phyloP scores from a whole-genome alignment of 2,797 vertebrate species.

The Eurystomus glaucurus region DNA sequence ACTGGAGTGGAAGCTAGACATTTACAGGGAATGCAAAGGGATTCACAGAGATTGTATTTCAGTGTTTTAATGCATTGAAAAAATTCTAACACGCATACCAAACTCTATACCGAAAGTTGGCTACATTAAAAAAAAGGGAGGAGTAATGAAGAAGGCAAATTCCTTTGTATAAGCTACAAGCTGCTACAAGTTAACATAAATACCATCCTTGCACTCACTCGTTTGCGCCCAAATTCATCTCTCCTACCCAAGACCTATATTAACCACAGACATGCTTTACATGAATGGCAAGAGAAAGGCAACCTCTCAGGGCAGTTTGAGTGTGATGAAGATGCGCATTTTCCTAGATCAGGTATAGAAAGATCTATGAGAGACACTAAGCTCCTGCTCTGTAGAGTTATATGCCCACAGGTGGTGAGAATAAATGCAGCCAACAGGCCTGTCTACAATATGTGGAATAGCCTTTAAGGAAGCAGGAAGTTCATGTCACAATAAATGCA shows the following conservation, averaged over 20 bases:
- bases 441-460: neutral
- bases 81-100: neutral
- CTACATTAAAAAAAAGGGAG: neutral
- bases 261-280: neutral
- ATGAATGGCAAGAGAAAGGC: neutral
- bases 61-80: neutral
- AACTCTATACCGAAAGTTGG: neutral
- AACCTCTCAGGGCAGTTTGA: rapidly evolving
- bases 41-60: slow-evolving; percentile 31
- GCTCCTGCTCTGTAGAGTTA: neutral
- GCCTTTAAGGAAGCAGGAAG: neutral
- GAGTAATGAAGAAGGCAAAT: neutral
- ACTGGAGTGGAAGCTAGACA: neutral
- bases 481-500: neutral
- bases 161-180: neutral
- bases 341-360: neutral
- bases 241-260: neutral
- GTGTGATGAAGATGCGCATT: neutral
- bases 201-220: neutral
- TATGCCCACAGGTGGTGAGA: neutral
- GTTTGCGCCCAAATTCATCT: neutral
- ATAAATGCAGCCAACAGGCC: neutral
- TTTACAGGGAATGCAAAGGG: neutral
- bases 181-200: neutral
- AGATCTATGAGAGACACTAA: neutral